A percentile compares a stretch with the other conserved stretches of the same genome.
These are phyloP conservation scores for Coleophora deauratella DNA, from an alignment of 2,888 invertebrate species.

Conservation along the genomic window DNA sequence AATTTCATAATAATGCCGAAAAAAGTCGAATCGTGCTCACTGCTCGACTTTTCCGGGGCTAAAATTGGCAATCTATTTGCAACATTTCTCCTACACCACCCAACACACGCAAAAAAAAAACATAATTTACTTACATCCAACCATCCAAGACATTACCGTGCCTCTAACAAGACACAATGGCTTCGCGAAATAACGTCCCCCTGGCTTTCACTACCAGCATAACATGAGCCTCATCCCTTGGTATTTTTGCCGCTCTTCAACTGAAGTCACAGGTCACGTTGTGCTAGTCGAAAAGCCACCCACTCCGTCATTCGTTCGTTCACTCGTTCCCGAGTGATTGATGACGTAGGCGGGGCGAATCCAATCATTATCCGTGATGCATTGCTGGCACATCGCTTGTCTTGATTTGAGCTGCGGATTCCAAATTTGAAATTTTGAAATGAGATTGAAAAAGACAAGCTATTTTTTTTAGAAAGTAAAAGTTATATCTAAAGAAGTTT, in stretches of 20 bases:
- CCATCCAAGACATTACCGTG: conserved; percentile 64
- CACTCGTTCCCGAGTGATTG: conserved; percentile 60
- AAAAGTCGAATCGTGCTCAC: too few species aligned
- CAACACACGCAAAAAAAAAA: conserved; percentile 42
- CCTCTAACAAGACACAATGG: conserved; percentile 70
- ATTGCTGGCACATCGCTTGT: conserved; percentile 64
- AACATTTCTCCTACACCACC: conserved; percentile 11
- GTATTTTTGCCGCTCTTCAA: too few species aligned
- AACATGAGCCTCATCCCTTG: conserved; percentile 25
- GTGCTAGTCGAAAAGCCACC: conserved; percentile 34
- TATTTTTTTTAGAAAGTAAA: too few species aligned
- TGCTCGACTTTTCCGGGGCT: too few species aligned
- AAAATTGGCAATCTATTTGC: neutral
- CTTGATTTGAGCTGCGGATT: conserved; percentile 36
- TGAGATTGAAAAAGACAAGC: neutral
- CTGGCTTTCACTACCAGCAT: conserved; percentile 32
- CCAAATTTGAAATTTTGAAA: conserved; percentile 30
- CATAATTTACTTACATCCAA: conserved; percentile 67
- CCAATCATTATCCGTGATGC: conserved; percentile 73
- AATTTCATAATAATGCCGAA: too few species aligned
- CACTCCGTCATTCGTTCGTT: conserved; percentile 33
- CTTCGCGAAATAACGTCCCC: conserved; percentile 52
- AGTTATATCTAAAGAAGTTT: too few species aligned
- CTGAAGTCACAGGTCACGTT: conserved; percentile 36
- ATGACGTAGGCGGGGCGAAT: conserved; percentile 72